Conservation (phyloP, 2,888 invertebrate genomes). For the Ctena decussata region DNA sequence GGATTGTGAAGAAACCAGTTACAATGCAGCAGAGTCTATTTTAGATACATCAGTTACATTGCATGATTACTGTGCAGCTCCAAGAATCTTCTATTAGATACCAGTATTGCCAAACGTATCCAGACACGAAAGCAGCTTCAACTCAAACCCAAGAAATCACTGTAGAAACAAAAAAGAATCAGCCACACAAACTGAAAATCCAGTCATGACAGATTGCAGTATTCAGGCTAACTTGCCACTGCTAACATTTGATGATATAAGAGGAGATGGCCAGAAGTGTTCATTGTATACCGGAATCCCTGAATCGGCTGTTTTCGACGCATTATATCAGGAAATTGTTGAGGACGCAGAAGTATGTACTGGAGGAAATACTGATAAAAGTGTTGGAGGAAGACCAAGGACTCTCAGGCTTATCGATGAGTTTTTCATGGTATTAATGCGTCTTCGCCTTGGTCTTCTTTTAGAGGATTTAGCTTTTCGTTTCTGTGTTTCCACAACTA, state of each 20-base stretch:
- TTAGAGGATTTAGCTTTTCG: slow-evolving; percentile 42
- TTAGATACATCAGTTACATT: not conserved
- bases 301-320: slow-evolving; percentile 25
- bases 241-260: slow-evolving; percentile 45
- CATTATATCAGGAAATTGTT: slow-evolving; percentile 47
- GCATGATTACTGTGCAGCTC: not conserved
- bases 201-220: not conserved
- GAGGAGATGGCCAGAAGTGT: not conserved
- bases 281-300: slow-evolving; percentile 52
- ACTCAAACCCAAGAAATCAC: not conserved
- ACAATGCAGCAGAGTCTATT: not conserved
- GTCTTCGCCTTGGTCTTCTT: slow-evolving; percentile 44
- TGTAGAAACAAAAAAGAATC: not conserved
- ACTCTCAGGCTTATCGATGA: slow-evolving; percentile 33
- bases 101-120: not conserved
- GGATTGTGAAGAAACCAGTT: too few species aligned
- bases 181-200: not conserved
- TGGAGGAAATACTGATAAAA: not conserved
- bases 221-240: not conserved
- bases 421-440: slow-evolving; percentile 42
- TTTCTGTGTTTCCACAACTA: slow-evolving; percentile 30
- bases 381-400: slow-evolving; percentile 21
- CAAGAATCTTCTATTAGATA: not conserved
- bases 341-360: not conserved
- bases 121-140: not conserved